These are phyloP conservation scores for Piscicola geometra DNA, from an alignment of 2,888 invertebrate genomes.

Conservation along the genomic window DNA sequence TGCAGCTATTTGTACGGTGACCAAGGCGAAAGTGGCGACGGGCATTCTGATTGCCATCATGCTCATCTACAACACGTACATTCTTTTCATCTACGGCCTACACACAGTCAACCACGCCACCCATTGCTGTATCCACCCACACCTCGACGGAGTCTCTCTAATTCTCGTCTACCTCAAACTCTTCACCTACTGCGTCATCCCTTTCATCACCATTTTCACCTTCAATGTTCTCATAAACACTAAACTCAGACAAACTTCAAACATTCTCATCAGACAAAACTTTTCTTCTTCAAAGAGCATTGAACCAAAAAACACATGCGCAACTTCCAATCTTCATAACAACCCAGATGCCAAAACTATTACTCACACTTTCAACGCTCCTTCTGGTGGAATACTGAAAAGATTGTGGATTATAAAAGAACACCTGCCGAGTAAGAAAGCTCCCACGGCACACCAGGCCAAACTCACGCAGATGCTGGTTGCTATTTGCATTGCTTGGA, in stretches of 20 bases:
- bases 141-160: not conserved
- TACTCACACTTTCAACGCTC: not conserved
- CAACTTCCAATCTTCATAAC: not conserved
- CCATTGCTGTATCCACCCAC: not conserved
- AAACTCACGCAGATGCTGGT: constrained; percentile 38
- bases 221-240: constrained; percentile 33
- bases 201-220: constrained; percentile 33
- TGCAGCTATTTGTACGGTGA: constrained; percentile 34
- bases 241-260: constrained; percentile 17
- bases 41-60: constrained; percentile 21
- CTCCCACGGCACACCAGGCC: not conserved
- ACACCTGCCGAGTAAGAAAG: no score
- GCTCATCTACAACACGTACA: constrained; percentile 30
- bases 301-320: no score
- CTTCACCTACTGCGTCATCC: constrained; percentile 33
- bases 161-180: constrained; percentile 21
- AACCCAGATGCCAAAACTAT: no score
- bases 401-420: not conserved
- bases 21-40: constrained; percentile 31
- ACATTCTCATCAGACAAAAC: not conserved
- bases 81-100: constrained; percentile 14
- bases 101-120: constrained; percentile 2
- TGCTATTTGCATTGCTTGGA: constrained; percentile 40
- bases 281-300: not conserved
- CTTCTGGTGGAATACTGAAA: not conserved